Evolutionary conservation across 1,140 invertebrate genomes (phyloP).

Genomic region (Monomorium pharaonis): DNA sequence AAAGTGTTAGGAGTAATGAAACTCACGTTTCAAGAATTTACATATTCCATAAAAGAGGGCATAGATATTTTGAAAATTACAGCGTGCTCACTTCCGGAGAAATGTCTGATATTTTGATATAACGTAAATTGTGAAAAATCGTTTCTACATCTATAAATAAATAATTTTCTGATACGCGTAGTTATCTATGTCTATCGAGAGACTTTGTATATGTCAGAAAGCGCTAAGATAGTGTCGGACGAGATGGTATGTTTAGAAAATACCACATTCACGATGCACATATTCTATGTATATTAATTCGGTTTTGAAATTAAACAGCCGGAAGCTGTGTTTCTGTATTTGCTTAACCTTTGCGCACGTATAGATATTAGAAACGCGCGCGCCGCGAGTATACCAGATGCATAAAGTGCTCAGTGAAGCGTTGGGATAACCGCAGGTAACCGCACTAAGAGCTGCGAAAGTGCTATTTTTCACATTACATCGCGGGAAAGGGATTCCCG

Average conservation of each 20-base stretch:
- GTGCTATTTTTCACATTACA: constrained; percentile 40
- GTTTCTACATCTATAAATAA: not conserved
- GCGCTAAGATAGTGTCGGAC: not conserved
- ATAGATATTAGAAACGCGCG: constrained; percentile 5
- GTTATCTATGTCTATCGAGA: not conserved
- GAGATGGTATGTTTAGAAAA: not conserved
- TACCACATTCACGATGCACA: not conserved
- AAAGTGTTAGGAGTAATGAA: not conserved
- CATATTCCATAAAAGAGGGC: not conserved
- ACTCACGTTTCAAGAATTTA: not conserved
- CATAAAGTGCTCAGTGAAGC: constrained; percentile 1
- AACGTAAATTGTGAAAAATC: not conserved
- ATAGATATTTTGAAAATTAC: not conserved
- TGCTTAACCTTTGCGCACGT: constrained; percentile 30
- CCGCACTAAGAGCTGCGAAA: constrained; percentile 33
- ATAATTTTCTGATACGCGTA: not conserved
- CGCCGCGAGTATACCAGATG: not conserved
- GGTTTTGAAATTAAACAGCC: constrained; percentile 31
- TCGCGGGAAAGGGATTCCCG: constrained; percentile 1
- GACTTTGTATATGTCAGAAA: not conserved
- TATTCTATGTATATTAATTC: constrained; percentile 20
- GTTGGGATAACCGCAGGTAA: constrained; percentile 2
- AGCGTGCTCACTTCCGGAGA: not conserved
- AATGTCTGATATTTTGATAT: not conserved
- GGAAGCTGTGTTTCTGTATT: constrained; percentile 6